These are phyloP conservation scores for Apostichopus leukothele DNA, from an alignment of 53 echinoderm and acorn worm species.

Conservation along the genomic window DNA sequence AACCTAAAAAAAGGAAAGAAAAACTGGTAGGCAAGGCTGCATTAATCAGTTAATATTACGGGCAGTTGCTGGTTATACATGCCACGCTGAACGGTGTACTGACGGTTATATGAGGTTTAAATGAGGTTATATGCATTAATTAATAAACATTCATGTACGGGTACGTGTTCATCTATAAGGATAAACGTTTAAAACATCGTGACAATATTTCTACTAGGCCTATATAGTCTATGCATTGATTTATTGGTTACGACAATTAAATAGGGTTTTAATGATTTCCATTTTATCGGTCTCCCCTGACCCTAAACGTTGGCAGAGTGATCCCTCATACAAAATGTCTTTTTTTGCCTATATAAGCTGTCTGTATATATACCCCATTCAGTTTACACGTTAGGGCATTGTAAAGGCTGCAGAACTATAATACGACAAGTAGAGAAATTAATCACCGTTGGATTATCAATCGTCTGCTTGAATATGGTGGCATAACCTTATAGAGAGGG, in stretches of 20 bases:
- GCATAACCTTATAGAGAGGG: neutral
- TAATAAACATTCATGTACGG: too few relatives aligned
- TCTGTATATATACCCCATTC: neutral
- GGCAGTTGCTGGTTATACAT: too few relatives aligned
- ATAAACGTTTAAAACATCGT: too few relatives aligned
- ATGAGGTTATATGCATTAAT: too few relatives aligned
- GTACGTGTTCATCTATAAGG: too few relatives aligned
- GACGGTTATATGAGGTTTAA: too few relatives aligned
- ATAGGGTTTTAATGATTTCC: conserved; percentile 15
- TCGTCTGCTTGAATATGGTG: neutral
- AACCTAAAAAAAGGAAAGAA: too few relatives aligned
- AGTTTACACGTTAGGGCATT: neutral
- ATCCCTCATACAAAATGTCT: neutral
- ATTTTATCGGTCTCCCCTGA: neutral
- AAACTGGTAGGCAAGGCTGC: too few relatives aligned
- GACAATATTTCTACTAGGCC: too few relatives aligned
- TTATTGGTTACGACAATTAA: conserved; percentile 1
- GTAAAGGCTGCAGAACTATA: neutral
- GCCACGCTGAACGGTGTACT: too few relatives aligned
- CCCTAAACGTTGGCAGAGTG: neutral
- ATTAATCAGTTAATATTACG: too few relatives aligned
- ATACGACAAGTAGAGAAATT: neutral
- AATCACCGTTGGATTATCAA: conserved; percentile 25
- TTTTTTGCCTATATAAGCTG: neutral
- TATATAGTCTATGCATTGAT: neutral